These are phyloP conservation scores for Calliopsis andreniformis DNA, from an alignment of 1,140 invertebrate genomes.

Conservation along the genomic window DNA sequence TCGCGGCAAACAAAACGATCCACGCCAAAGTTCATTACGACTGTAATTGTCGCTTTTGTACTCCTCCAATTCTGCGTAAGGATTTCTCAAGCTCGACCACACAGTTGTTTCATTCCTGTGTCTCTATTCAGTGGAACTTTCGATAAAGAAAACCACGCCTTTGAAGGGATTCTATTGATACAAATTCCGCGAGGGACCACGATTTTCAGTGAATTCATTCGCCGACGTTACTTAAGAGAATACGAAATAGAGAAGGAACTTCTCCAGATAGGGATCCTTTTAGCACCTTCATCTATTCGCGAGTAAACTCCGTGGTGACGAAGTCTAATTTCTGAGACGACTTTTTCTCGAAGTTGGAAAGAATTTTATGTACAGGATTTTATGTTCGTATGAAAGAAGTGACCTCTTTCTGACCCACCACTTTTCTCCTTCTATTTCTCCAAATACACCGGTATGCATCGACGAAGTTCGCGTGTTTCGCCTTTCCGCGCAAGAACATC, in stretches of 20 bases:
- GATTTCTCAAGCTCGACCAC: not conserved
- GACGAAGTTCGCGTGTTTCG: constrained; percentile 23
- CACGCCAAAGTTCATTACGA: not conserved
- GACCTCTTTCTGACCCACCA: not conserved
- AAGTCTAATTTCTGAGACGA: too few relatives aligned
- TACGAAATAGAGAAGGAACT: too few relatives aligned
- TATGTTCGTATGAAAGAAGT: too few relatives aligned
- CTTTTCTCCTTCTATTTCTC: not conserved
- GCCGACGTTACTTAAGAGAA: too few relatives aligned
- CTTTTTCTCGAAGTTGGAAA: too few relatives aligned
- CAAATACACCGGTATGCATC: constrained; percentile 6
- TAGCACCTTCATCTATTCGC: too few relatives aligned
- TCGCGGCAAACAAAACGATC: not conserved
- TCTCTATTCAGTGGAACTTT: constrained; percentile 9
- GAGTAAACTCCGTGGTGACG: too few relatives aligned
- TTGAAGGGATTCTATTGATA: not conserved
- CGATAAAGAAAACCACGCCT: too few relatives aligned
- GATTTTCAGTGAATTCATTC: too few relatives aligned
- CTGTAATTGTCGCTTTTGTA: not conserved
- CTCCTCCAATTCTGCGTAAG: not conserved
- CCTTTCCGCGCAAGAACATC: constrained; percentile 27
- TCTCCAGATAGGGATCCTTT: too few relatives aligned
- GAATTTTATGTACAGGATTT: too few relatives aligned
- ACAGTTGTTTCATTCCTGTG: not conserved
- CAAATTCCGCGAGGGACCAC: too few relatives aligned